These are phyloP conservation scores for Agriopis aurantiaria DNA, from an alignment of 2,888 invertebrate genomes.

Conservation along the genomic window DNA sequence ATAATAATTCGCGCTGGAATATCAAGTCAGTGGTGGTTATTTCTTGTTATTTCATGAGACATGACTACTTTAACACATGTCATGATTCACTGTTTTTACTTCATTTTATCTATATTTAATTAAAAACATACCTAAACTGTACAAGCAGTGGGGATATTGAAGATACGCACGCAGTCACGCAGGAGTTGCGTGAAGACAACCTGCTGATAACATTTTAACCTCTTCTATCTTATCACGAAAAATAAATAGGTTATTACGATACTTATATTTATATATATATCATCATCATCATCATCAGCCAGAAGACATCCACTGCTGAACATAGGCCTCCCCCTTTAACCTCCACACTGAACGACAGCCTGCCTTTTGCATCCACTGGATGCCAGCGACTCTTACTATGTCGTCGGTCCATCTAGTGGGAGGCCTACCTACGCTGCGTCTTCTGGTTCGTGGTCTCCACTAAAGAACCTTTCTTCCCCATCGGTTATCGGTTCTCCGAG, in stretches of 20 bases:
- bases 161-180: conserved; percentile 4
- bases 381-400: no score
- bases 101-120: not conserved
- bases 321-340: no score
- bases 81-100: not conserved
- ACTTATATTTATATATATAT: not conserved
- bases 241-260: conserved; percentile 22
- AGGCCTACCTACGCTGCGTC: no score
- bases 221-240: conserved; percentile 13
- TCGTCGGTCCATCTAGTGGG: no score
- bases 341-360: no score
- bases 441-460: no score
- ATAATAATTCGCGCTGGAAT: not conserved
- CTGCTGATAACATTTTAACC: conserved; percentile 15
- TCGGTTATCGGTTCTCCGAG: no score
- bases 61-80: not conserved
- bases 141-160: not conserved
- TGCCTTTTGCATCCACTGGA: no score
- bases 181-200: conserved; percentile 1
- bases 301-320: no score
- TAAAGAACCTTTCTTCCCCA: no score
- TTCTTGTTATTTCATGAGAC: no score
- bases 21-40: not conserved
- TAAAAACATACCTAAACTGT: not conserved
- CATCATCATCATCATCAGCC: no score